Base-by-base conservation (phyloP, 1,140 invertebrate genomes). In the Ridgeia piscesae region DNA sequence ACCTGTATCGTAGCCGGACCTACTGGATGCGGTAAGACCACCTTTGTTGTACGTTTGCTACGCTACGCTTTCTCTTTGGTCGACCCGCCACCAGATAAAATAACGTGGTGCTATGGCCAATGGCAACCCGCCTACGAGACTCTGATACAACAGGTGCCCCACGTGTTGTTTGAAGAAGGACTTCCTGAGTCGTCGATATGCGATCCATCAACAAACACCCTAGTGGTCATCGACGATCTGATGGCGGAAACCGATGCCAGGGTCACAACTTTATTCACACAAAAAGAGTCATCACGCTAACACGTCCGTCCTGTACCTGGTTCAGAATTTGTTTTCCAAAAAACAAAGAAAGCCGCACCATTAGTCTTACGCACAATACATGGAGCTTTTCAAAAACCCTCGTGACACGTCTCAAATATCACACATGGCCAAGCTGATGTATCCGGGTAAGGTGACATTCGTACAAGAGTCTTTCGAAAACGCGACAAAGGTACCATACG, bases 1-100 rank as follows among this genome's bases (percentile, higher is more conserved):
- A 90, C 89, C 4, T 90, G 89, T 90, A 42, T 90, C 35, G 89
- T 90, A 90, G 89, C 89, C 89, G 89, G 89, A 34, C 89, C 35
- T 17, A 90, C 89, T 21, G 34, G 6, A 33, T 90, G 34, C 33
- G 89, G 89, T 90, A 90, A 90, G 1, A 90, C 89, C 17, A 90
- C 11, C 21, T 90, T 6, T 14, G 89, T 6, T 34, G 89, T 0
- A 34, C 17, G 35, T 34, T 90, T 42, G 34, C 35, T 90, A 90
- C 34, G 35, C 4, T 34, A 42, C 17, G 35, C 34, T 6, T 34
- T 14, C 17, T 90, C 35, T 90, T 90, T 90, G 34, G 17, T 90
- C 35, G 33, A 34, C 0, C 34, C 34, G 6, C 34, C 89, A 6
- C 6, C 89, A n/a, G 6, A 42, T 17, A 90, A 90, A 34, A 90